Conservation (phyloP, 2,888 invertebrate species). For the Sclerodermus sp. region DNA sequence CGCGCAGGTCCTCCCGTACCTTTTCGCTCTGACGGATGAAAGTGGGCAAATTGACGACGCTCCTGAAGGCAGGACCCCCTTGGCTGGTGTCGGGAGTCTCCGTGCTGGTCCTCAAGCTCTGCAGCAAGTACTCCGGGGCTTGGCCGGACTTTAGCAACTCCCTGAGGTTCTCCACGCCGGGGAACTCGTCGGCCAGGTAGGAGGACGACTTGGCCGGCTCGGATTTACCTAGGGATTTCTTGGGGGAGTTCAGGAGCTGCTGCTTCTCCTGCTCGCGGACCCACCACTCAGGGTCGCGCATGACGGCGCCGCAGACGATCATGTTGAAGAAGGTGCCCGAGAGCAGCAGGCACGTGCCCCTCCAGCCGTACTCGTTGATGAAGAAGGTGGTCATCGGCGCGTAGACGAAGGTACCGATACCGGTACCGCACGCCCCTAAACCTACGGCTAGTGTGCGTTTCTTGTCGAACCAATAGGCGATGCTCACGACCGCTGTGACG, state of each 20-base stretch:
- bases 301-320: slow-evolving; percentile 82
- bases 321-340: slow-evolving; percentile 83
- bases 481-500: slow-evolving; percentile 87
- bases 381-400: slow-evolving; percentile 83
- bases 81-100: slow-evolving; percentile 61
- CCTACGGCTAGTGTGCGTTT: slow-evolving; percentile 84
- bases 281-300: slow-evolving; percentile 89
- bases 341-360: slow-evolving; percentile 78
- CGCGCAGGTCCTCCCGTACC: too few relatives aligned
- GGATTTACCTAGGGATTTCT: slow-evolving; percentile 61
- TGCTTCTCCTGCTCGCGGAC: slow-evolving; percentile 65
- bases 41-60: slow-evolving; percentile 75
- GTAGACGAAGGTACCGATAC: slow-evolving; percentile 85
- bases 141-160: slow-evolving; percentile 71
- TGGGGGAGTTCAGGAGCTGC: slow-evolving; percentile 50
- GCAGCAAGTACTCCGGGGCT: slow-evolving; percentile 68
- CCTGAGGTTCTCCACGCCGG: slow-evolving; percentile 69
- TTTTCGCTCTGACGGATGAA: slow-evolving; percentile 71
- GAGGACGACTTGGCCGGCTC: slow-evolving; percentile 61
- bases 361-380: slow-evolving; percentile 80
- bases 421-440: slow-evolving; percentile 85
- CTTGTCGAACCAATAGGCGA: slow-evolving; percentile 92
- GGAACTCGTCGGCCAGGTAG: slow-evolving; percentile 62
- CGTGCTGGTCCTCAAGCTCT: slow-evolving; percentile 65
- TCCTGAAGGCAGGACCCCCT: slow-evolving; percentile 61